phyloP scores from a whole-genome alignment of 2,797 vertebrate species.

The Micropoecilia bifurca region DNA sequence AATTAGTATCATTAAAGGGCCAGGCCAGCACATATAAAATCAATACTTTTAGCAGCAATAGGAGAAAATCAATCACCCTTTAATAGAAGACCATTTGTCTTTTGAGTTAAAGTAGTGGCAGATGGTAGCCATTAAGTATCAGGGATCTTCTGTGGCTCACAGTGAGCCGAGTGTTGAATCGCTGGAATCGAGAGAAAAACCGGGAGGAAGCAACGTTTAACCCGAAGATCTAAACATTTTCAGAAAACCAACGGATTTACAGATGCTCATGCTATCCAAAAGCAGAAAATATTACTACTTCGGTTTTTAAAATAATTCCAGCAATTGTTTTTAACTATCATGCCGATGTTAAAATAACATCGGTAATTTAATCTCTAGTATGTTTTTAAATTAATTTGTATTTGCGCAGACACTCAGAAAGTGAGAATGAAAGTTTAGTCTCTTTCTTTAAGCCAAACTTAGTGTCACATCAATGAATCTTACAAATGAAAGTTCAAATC shows the following conservation, averaged over 20 bases:
- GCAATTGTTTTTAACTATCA: not conserved
- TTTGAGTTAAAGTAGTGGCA: constrained; percentile 55
- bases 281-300: not conserved
- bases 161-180: constrained; percentile 35
- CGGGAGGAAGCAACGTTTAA: constrained; percentile 23
- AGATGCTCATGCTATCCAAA: not conserved
- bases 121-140: constrained; percentile 54
- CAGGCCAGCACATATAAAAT: constrained; percentile 67
- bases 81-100: constrained; percentile 76
- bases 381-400: not conserved
- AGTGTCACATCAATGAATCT: not conserved
- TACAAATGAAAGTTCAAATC: not conserved
- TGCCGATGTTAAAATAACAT: not conserved
- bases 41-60: constrained; percentile 67
- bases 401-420: not conserved
- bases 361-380: not conserved
- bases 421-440: not conserved
- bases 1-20: constrained; percentile 75
- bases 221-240: not conserved
- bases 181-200: constrained; percentile 33
- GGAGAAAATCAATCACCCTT: constrained; percentile 75
- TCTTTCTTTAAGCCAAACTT: not conserved
- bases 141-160: constrained; percentile 36
- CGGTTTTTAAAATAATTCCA: not conserved
- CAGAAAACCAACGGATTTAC: not conserved